Conservation (phyloP, 2,113 vertebrate genomes). For the Catharus bicknelli region DNA sequence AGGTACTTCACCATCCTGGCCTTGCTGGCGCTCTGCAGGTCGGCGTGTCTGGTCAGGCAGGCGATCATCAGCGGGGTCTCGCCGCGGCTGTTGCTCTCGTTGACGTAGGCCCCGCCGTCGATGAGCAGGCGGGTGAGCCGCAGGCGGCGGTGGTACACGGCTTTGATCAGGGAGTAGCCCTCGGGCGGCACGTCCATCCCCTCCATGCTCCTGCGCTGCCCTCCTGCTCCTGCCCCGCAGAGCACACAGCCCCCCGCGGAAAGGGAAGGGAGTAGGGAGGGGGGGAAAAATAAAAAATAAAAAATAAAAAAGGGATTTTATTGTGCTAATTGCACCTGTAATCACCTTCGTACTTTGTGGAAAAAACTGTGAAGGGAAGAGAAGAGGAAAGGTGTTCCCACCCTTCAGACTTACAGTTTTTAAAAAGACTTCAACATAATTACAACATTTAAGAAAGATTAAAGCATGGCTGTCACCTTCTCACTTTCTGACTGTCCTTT, state of each 20-base stretch:
- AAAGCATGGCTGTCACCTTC: background rate
- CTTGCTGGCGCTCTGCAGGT: conserved; percentile 86
- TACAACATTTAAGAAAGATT: background rate
- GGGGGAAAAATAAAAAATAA: no score
- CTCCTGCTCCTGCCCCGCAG: background rate
- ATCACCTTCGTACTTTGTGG: rapidly evolving
- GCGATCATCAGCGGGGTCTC: conserved; percentile 92
- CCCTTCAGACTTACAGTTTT: background rate
- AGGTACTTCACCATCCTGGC: conserved; percentile 90
- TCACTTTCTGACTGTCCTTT: background rate
- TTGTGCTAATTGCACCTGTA: background rate
- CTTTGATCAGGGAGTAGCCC: conserved; percentile 88
- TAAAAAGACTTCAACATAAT: background rate
- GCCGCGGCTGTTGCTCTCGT: conserved; percentile 90
- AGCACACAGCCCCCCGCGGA: background rate
- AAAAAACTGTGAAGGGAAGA: no score
- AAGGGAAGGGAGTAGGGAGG: rapidly evolving
- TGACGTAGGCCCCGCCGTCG: conserved; percentile 90
- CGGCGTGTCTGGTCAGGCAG: conserved; percentile 82
- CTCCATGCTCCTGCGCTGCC: conserved; percentile 71
- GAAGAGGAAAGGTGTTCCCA: background rate
- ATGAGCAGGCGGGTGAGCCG: conserved; percentile 88
- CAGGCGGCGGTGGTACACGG: conserved; percentile 85
- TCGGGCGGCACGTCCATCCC: conserved; percentile 76
- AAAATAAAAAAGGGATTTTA: background rate